Conservation (phyloP, 1,140 invertebrate genomes). For the Lepidotrigona ventralis region DNA sequence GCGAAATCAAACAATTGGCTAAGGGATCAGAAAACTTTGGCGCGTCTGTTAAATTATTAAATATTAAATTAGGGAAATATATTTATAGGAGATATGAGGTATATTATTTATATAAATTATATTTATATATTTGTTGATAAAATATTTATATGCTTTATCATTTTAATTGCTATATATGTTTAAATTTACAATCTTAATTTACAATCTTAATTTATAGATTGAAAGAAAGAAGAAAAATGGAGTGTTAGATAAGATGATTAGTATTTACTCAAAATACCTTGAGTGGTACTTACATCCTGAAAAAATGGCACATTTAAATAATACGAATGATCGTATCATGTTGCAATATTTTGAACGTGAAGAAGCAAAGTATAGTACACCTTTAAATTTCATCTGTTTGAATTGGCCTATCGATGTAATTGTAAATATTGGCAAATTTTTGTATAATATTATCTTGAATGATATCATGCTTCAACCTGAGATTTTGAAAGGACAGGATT, state of each 20-base stretch:
- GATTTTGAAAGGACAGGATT: background rate
- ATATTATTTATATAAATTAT: conserved; percentile 34
- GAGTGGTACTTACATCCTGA: conserved; percentile 83
- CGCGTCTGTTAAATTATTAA: conserved; percentile 83
- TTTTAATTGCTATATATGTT: conserved; percentile 66
- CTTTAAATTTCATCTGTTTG: conserved; percentile 81
- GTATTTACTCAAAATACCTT: conserved; percentile 86
- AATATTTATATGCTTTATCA: background rate
- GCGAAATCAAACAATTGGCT: conserved; percentile 85
- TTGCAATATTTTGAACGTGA: conserved; percentile 86
- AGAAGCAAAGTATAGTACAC: conserved; percentile 80
- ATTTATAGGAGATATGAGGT: conserved; percentile 80
- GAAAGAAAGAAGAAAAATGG: conserved; percentile 84
- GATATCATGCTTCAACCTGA: conserved; percentile 86
- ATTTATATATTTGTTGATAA: background rate
- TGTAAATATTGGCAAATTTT: conserved; percentile 87
- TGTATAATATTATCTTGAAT: conserved; percentile 92
- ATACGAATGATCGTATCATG: conserved; percentile 84
- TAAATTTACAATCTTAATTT: conserved; percentile 54
- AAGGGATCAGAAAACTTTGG: conserved; percentile 90
- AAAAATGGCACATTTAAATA: background rate
- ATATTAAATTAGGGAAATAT: conserved; percentile 85
- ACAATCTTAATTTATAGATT: conserved; percentile 79
- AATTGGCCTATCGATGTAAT: conserved; percentile 85
- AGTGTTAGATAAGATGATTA: conserved; percentile 84